A percentile compares a stretch with the other conserved stretches of the same genome.
These are phyloP conservation scores for Neostethus bicornis DNA, from an alignment of 2,797 vertebrate genomes.

Conservation along the genomic window DNA sequence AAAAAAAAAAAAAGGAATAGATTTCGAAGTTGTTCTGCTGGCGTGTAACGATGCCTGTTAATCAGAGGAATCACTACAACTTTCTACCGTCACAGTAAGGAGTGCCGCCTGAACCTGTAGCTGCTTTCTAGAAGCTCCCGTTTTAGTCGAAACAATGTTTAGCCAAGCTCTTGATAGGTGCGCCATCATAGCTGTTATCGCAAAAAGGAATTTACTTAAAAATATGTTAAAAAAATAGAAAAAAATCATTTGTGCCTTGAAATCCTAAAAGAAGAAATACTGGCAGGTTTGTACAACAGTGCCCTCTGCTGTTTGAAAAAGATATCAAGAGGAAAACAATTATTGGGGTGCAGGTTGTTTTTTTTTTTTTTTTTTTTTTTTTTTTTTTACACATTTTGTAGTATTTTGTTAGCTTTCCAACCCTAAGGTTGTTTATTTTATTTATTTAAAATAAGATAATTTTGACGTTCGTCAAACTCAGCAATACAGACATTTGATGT, in stretches of 20 bases:
- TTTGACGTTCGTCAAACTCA: slow-evolving; percentile 8
- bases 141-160: neutral
- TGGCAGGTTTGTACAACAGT: slow-evolving; percentile 17
- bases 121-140: slow-evolving; percentile 1
- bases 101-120: slow-evolving; percentile 7
- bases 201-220: neutral
- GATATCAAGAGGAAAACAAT: neutral
- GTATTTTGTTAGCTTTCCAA: neutral
- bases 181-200: neutral
- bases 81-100: slow-evolving; percentile 1
- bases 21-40: slow-evolving; percentile 4
- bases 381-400: slow-evolving; percentile 22
- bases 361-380: no score
- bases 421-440: neutral
- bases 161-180: neutral
- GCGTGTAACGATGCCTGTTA: slow-evolving; percentile 29
- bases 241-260: no score
- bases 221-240: no score
- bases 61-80: neutral
- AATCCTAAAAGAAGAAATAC: no score
- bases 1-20: slow-evolving; percentile 24
- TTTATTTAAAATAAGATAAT: neutral
- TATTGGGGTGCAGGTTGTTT: no score
- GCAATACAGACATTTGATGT: slow-evolving; percentile 14
- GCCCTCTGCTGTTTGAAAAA: slow-evolving; percentile 26